These are phyloP conservation scores for Rhinella marina DNA, from an alignment of 2,797 vertebrate species.

Conservation along the genomic window DNA sequence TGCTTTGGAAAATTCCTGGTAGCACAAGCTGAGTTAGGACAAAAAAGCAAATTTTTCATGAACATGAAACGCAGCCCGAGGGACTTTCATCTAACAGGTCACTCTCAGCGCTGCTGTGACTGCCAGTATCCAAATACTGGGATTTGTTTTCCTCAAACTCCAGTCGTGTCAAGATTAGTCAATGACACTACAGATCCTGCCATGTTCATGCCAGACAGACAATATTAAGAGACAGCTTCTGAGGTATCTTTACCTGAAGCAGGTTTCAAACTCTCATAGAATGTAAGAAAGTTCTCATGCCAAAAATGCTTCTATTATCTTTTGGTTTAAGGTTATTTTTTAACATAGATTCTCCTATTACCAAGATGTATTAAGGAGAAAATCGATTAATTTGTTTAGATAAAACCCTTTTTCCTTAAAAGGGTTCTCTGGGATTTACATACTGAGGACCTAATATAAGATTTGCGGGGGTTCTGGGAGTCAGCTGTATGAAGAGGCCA, in stretches of 20 bases:
- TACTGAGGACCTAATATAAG: no score
- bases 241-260: conserved; percentile 18
- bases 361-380: not conserved
- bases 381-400: not conserved
- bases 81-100: conserved; percentile 44
- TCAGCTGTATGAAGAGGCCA: no score
- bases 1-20: conserved; percentile 44
- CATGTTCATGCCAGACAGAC: not conserved
- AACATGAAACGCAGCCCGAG: conserved; percentile 38
- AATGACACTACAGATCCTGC: conserved; percentile 21
- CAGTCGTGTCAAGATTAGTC: conserved; percentile 41
- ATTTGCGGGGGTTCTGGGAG: no score
- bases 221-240: not conserved
- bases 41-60: conserved; percentile 43
- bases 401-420: not conserved
- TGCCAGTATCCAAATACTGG: conserved; percentile 22
- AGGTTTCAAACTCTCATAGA: not conserved
- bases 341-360: not conserved
- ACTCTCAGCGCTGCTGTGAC: conserved; percentile 9
- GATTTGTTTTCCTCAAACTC: conserved; percentile 28
- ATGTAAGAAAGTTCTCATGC: conserved; percentile 8
- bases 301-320: conserved; percentile 27
- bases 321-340: not conserved
- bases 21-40: conserved; percentile 47
- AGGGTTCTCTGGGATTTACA: no score